Conservation (phyloP, 23 tunicate genomes). For the Oikopleura dioica region DNA sequence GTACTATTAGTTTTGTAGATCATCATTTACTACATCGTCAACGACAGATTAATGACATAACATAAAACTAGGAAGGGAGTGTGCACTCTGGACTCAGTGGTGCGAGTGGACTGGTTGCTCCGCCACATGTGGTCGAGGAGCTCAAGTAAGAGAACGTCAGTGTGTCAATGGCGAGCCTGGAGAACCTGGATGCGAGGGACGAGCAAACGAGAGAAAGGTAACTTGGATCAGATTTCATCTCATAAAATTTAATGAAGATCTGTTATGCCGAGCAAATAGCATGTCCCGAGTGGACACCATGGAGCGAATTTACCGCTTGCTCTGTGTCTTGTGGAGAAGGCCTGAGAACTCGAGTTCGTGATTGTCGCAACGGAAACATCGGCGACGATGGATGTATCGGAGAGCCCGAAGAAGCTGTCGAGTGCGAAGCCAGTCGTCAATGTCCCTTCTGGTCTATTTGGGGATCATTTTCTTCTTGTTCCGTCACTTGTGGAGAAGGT, state of each 20-base stretch:
- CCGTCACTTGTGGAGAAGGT: not conserved
- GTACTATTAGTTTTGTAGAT: too few relatives aligned
- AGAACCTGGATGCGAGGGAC: not conserved
- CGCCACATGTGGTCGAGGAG: not conserved
- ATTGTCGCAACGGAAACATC: not conserved
- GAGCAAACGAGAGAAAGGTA: not conserved
- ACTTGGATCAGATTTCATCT: too few relatives aligned
- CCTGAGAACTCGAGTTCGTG: not conserved
- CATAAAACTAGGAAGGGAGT: not conserved
- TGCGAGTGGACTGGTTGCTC: not conserved
- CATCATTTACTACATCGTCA: too few relatives aligned
- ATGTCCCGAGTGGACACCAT: too few relatives aligned
- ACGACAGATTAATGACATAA: too few relatives aligned
- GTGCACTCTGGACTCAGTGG: not conserved
- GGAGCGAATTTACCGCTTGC: too few relatives aligned
- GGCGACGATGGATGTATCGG: constrained; percentile 2
- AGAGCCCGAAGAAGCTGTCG: not conserved
- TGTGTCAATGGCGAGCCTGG: not conserved
- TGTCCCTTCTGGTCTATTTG: not conserved
- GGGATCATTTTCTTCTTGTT: not conserved
- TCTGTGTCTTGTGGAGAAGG: not conserved
- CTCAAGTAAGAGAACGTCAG: not conserved
- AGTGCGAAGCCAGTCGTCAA: not conserved
- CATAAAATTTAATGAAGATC: too few relatives aligned
- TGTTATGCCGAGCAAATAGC: not conserved